A percentile compares a stretch with the other conserved stretches of the same genome.
These are phyloP conservation scores for Eilema depressum DNA, from an alignment of 2,888 invertebrate genomes.

Conservation along the genomic window DNA sequence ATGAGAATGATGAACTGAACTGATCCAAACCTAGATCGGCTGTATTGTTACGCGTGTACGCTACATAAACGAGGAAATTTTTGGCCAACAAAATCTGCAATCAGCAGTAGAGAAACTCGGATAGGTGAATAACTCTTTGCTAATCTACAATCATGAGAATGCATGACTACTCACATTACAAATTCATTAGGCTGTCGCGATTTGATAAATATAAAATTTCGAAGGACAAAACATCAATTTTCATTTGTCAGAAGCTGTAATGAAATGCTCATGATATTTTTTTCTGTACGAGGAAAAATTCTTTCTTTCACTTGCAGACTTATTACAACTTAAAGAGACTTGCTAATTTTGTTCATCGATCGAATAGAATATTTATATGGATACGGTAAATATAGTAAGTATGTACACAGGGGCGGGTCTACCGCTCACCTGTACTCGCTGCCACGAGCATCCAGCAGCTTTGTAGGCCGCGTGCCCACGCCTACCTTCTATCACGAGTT, in stretches of 20 bases:
- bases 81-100: too few relatives aligned
- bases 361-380: background rate
- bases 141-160: background rate
- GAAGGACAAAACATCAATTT: background rate
- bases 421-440: slow-evolving; percentile 79
- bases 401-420: slow-evolving; percentile 78
- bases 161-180: background rate
- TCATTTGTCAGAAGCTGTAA: background rate
- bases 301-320: background rate
- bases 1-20: background rate
- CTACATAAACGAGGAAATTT: too few relatives aligned
- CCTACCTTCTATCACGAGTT: slow-evolving; percentile 84
- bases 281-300: too few relatives aligned
- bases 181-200: background rate
- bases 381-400: slow-evolving; percentile 42
- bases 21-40: too few relatives aligned
- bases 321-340: background rate
- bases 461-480: slow-evolving; percentile 81
- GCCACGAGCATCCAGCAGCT: slow-evolving; percentile 78
- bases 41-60: too few relatives aligned
- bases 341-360: background rate
- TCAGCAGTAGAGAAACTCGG: too few relatives aligned
- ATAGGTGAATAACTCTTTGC: background rate
- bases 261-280: background rate
- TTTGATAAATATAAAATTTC: background rate